Evolutionary conservation across 2,888 invertebrate species (phyloP).

Genomic region (Balanococcus diminutus): DNA sequence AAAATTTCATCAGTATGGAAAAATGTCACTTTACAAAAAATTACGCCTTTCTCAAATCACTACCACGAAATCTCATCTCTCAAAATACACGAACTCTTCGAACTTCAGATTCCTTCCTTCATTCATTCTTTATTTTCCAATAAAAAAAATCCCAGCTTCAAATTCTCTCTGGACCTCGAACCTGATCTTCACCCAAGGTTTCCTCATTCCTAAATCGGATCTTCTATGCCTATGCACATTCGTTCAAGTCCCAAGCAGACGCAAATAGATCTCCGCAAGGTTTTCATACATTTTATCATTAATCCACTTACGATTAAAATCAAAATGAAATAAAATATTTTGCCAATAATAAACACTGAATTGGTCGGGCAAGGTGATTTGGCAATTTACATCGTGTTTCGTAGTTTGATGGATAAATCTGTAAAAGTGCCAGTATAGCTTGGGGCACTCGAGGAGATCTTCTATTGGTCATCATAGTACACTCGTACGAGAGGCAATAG

Average conservation of each 20-base stretch:
- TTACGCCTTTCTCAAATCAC: too few species aligned
- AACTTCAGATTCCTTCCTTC: too few species aligned
- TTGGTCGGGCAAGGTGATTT: neutral
- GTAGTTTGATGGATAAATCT: neutral
- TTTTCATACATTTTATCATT: neutral
- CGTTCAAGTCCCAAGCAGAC: neutral
- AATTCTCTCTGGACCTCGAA: neutral
- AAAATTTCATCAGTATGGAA: too few species aligned
- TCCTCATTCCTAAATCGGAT: neutral
- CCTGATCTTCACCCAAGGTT: neutral
- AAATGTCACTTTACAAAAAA: too few species aligned
- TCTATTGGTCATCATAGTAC: neutral
- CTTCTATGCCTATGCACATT: neutral
- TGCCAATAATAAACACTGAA: neutral
- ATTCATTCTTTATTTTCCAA: too few species aligned
- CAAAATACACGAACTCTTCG: too few species aligned
- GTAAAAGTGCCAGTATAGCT: neutral
- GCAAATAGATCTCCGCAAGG: neutral
- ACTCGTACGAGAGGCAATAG: too few species aligned
- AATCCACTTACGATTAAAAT: neutral
- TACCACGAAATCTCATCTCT: too few species aligned
- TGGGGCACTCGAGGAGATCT: neutral
- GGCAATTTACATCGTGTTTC: too few species aligned
- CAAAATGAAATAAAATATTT: neutral
- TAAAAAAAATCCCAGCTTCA: too few species aligned